These are phyloP conservation scores for Felis catus DNA, from an alignment of 2,113 vertebrate genomes.

Conservation along the genomic window DNA sequence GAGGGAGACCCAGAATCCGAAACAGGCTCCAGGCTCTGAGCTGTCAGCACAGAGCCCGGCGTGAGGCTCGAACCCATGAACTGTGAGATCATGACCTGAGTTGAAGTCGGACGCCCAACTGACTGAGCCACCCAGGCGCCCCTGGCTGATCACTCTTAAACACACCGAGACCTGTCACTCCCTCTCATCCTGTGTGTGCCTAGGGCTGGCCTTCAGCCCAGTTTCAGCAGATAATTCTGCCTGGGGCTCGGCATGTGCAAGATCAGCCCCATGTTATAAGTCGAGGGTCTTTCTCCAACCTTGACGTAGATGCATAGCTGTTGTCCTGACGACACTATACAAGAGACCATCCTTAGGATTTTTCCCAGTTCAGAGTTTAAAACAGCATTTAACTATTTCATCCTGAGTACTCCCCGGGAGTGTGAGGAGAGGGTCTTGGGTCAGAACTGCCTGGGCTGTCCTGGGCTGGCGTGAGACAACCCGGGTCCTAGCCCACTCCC, in stretches of 20 bases:
- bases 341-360: not conserved
- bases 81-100: too few relatives aligned
- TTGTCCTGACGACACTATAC: not conserved
- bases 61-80: too few relatives aligned
- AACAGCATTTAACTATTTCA: not conserved
- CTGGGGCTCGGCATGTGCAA: not conserved
- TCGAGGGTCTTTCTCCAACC: not conserved
- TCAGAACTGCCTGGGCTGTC: not conserved
- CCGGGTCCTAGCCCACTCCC: not conserved
- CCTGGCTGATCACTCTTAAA: not conserved
- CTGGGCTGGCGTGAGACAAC: not conserved
- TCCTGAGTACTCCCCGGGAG: not conserved
- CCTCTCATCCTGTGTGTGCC: not conserved
- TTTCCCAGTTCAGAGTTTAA: not conserved
- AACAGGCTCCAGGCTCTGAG: too few relatives aligned
- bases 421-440: not conserved
- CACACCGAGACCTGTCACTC: not conserved
- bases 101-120: too few relatives aligned
- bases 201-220: not conserved
- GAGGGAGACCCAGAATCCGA: too few relatives aligned
- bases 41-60: too few relatives aligned
- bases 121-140: too few relatives aligned
- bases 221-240: not conserved
- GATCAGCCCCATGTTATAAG: not conserved
- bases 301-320: not conserved